phyloP scores from a whole-genome alignment of 2,113 vertebrate genomes.

The Tringa solitaria region DNA sequence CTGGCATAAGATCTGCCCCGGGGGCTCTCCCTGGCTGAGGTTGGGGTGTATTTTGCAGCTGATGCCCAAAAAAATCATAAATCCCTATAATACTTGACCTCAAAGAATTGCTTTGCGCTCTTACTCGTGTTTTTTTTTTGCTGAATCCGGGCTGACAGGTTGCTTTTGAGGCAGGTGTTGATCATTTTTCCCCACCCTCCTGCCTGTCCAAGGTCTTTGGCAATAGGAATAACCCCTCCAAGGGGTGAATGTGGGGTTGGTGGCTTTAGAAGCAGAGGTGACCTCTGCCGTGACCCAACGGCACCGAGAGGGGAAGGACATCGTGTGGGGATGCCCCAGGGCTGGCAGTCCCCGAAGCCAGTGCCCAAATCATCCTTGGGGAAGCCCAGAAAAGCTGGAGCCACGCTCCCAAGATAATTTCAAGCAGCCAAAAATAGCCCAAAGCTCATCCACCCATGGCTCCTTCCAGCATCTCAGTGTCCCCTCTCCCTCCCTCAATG shows the following conservation, averaged over 20 bases:
- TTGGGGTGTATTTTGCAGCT: background rate
- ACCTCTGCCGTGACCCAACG: background rate
- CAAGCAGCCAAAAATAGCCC: background rate
- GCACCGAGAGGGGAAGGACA: accelerated
- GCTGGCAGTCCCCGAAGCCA: background rate
- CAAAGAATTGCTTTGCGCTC: background rate
- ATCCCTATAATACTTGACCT: background rate
- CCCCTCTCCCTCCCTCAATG: no score
- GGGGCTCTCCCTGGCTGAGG: background rate
- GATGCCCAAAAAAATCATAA: background rate
- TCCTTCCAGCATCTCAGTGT: background rate
- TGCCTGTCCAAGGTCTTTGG: background rate
- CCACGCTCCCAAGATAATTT: background rate
- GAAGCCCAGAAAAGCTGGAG: background rate
- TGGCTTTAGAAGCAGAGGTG: background rate
- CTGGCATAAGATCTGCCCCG: background rate
- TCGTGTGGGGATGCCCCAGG: background rate
- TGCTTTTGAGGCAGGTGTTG: background rate
- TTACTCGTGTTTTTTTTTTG: background rate
- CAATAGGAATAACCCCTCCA: background rate
- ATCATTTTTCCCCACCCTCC: accelerated
- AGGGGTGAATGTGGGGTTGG: accelerated
- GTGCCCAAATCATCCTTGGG: background rate
- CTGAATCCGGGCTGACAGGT: background rate
- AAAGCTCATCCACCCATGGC: background rate